Evolutionary conservation across 2,888 invertebrate genomes (phyloP), one percentile per base, ranked within the genome.

Genomic region (Sarcophaga carnaria): DNA sequence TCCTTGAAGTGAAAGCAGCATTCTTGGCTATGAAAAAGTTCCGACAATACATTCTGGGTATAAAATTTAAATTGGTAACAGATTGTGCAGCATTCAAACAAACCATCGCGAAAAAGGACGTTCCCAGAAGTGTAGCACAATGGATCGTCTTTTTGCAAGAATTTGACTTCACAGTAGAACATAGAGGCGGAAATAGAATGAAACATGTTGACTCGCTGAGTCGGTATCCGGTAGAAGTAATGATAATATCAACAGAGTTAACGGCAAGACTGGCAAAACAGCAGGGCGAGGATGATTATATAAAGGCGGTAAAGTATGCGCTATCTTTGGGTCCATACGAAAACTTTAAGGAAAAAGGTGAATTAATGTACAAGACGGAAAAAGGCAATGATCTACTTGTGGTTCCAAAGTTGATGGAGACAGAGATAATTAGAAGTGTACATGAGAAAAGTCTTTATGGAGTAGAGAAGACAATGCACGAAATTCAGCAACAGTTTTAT

Each of bases 111-210:
- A 88, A 88, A 66, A 83, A 82, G 70, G 88, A 89, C 54, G 70
- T 88, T 12, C 84, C 83, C 8, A 76, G 88, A 22, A 86, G 87
- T 82, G 88, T 90, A 2, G 86, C 89, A 10, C 85, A 88, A 60
- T 89, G 77, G 90, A 37, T 86, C 82, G 60, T 90, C 67, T 69
- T 89, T 66, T 62, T 90, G 2, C 82, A 89, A 78, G 89, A 90
- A 37, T 90, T 86, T 70, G 67, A 87, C 27, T 89, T 80, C 67
- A 79, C 62, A 4, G 85, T 83, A 59, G 88, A 89, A 63, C 90
- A 90, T 82, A 82, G 89, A n/a, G 37, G 87, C 5, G 88, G 88
- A 3, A 78, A 67, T 45, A 79, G 77, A 47, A 89, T 89, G 89
- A 80, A 77, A 12, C 89, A 90, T 62, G 88, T 88, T 1, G 89